Percentiles rank a stretch among this genome's conserved stretches.
phyloP scores from a whole-genome alignment of 1,140 invertebrate genomes.

The Drosophila equinoxialis region DNA sequence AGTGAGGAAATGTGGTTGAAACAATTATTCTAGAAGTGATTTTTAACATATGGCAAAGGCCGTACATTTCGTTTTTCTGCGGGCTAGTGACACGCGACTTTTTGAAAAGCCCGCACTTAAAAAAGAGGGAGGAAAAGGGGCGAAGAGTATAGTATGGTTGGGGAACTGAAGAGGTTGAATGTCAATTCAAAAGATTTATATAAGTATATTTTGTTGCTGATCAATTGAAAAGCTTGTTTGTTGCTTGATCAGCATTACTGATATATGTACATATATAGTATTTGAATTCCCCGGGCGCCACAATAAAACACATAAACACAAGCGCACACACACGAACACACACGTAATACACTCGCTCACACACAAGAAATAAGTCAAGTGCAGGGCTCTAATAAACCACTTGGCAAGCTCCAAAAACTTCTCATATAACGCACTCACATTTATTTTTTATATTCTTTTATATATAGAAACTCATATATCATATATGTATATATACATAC shows the following conservation, averaged over 20 bases:
- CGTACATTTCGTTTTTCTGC: constrained; percentile 4
- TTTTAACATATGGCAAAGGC: constrained; percentile 1
- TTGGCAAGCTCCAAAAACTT: constrained; percentile 36
- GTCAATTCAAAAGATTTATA: constrained; percentile 36
- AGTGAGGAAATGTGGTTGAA: background rate
- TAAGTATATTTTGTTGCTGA: constrained; percentile 33
- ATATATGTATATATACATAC: background rate
- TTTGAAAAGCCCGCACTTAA: constrained; percentile 31
- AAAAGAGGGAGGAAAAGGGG: background rate
- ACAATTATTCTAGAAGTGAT: constrained; percentile 4
- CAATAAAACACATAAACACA: constrained; percentile 17
- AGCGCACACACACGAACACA: constrained; percentile 4
- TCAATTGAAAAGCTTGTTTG: constrained; percentile 62
- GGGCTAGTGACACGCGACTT: constrained; percentile 31
- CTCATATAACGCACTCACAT: constrained; percentile 50
- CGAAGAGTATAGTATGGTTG: background rate
- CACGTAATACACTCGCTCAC: background rate
- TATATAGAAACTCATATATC: background rate
- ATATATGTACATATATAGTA: constrained; percentile 12
- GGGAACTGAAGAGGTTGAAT: background rate
- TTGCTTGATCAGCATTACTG: constrained; percentile 50
- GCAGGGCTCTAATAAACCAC: constrained; percentile 24
- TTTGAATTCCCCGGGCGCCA: constrained; percentile 25
- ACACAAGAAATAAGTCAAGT: constrained; percentile 25
- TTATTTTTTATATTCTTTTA: constrained; percentile 16